These are phyloP conservation scores for Argyresthia goedartella DNA, from an alignment of 2,888 invertebrate species.

Conservation along the genomic window DNA sequence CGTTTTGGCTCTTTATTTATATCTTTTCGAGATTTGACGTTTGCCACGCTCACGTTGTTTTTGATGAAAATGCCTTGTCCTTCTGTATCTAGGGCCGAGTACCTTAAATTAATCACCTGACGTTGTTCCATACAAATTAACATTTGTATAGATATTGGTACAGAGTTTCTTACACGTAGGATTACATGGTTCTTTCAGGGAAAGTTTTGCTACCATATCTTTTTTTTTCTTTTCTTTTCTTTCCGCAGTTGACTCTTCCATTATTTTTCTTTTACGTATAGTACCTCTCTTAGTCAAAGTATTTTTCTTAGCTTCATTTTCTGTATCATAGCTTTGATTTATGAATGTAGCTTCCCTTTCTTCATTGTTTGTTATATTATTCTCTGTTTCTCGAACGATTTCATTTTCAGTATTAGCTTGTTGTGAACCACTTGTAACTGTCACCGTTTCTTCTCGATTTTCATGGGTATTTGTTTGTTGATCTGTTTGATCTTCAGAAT, in stretches of 20 bases:
- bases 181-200: neutral
- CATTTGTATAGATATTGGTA: neutral
- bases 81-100: neutral
- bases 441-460: neutral
- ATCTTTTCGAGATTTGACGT: too few relatives aligned
- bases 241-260: too few relatives aligned
- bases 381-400: neutral
- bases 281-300: too few relatives aligned
- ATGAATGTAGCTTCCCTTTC: neutral
- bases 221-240: neutral
- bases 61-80: conserved; percentile 2
- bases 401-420: neutral
- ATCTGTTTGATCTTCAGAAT: neutral
- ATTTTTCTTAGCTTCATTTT: neutral
- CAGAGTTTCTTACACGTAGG: neutral
- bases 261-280: too few relatives aligned
- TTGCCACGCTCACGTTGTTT: too few relatives aligned
- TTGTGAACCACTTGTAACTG: neutral
- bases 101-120: neutral
- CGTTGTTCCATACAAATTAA: too few relatives aligned
- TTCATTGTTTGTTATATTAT: too few relatives aligned
- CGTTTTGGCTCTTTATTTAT: too few relatives aligned
- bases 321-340: neutral
- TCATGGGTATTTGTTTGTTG: too few relatives aligned
- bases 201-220: neutral